These are phyloP conservation scores for Rhadinocentrus ornatus DNA, from an alignment of 2,797 vertebrate species.

Conservation along the genomic window DNA sequence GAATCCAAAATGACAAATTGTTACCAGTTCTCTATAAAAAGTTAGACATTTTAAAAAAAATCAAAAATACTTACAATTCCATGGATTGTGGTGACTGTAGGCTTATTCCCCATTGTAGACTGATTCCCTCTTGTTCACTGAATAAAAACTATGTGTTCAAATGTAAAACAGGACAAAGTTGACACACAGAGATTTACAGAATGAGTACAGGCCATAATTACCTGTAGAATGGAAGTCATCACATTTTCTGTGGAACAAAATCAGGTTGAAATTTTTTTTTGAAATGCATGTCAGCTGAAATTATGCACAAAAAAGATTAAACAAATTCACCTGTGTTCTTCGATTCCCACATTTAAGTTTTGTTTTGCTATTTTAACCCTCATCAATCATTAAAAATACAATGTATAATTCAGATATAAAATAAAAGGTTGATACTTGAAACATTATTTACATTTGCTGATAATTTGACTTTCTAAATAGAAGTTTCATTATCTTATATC, in stretches of 20 bases:
- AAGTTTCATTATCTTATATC: not conserved
- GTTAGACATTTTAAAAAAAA: no score
- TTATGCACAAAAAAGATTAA: no score
- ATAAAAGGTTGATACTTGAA: not conserved
- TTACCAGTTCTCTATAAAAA: not conserved
- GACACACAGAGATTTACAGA: constrained; percentile 16
- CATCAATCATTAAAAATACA: not conserved
- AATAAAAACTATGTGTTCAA: constrained; percentile 1
- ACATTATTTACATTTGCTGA: not conserved
- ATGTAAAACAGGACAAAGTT: constrained; percentile 22
- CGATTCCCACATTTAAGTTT: not conserved
- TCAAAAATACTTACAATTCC: not conserved
- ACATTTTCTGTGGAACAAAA: not conserved
- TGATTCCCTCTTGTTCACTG: not conserved
- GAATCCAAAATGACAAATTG: not conserved
- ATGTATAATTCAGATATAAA: not conserved
- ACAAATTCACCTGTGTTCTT: not conserved
- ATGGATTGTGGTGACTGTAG: not conserved
- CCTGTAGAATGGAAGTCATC: not conserved
- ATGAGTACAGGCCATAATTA: not conserved
- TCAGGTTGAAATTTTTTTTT: not conserved
- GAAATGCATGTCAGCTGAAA: not conserved
- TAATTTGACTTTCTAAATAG: not conserved
- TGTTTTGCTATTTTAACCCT: not conserved
- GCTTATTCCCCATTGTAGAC: not conserved